Evolutionary conservation across 2,113 vertebrate species (phyloP).

Genomic region (Tragulus kanchil): DNA sequence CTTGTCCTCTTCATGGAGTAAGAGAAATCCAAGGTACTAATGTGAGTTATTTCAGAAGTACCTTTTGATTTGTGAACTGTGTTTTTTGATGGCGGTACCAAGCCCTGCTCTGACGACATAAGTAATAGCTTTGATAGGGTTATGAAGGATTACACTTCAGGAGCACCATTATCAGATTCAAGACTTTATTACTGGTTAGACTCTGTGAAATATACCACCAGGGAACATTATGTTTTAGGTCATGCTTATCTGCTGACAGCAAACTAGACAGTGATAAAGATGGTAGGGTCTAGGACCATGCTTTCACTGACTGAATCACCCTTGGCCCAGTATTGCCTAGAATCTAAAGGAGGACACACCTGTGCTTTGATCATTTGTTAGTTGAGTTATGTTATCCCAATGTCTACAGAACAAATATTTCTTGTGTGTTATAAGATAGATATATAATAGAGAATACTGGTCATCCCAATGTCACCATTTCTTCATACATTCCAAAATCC

Average conservation of each 20-base stretch:
- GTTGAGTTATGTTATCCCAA: not conserved
- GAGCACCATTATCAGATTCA: not conserved
- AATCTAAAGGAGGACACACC: not conserved
- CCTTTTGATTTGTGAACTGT: not conserved
- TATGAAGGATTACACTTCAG: not conserved
- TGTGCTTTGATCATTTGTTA: not conserved
- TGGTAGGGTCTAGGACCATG: fast-evolving
- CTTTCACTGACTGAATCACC: not conserved
- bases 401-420: not conserved
- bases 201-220: not conserved
- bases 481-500: too few relatives aligned
- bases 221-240: not conserved
- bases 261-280: not conserved
- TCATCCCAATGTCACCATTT: too few relatives aligned
- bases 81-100: not conserved
- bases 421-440: not conserved
- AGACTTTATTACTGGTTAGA: not conserved
- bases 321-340: not conserved
- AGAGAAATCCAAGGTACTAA: not conserved
- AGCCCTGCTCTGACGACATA: not conserved
- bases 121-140: not conserved
- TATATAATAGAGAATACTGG: not conserved
- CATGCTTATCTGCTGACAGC: not conserved
- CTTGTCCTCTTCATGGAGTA: not conserved
- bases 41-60: conserved; percentile 28